Conservation (phyloP, 2,797 vertebrate species). For the Chaetodon trifasciatus region DNA sequence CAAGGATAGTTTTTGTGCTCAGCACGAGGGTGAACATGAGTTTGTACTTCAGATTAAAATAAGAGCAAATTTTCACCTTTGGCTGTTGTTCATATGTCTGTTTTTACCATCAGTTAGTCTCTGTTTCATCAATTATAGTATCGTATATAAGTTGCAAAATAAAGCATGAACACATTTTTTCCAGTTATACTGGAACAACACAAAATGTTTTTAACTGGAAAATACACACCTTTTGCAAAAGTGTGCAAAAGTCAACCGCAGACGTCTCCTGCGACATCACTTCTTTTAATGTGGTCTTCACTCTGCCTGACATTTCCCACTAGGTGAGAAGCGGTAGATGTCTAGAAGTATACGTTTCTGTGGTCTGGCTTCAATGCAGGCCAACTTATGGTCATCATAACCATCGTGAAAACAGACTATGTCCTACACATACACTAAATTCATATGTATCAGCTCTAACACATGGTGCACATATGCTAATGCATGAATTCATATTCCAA, state of each 20-base stretch:
- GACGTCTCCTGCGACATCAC: background rate
- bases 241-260: background rate
- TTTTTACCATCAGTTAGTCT: background rate
- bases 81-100: background rate
- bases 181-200: background rate
- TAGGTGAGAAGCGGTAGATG: constrained; percentile 24
- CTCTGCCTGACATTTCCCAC: constrained; percentile 11
- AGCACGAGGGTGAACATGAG: constrained; percentile 1
- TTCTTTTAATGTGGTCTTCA: constrained; percentile 44
- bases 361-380: constrained; percentile 24
- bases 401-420: constrained; percentile 24
- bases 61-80: background rate
- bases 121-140: background rate
- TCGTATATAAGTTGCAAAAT: background rate
- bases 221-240: background rate
- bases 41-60: background rate
- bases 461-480: constrained; percentile 3
- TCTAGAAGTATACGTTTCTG: constrained; percentile 8
- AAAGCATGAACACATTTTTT: no score
- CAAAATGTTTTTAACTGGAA: background rate
- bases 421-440: background rate
- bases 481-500: constrained; percentile 14
- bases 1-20: constrained; percentile 16
- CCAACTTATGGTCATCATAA: background rate
- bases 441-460: background rate